phyloP scores from a whole-genome alignment of 2,113 vertebrate genomes.

The Gobiocypris rarus region DNA sequence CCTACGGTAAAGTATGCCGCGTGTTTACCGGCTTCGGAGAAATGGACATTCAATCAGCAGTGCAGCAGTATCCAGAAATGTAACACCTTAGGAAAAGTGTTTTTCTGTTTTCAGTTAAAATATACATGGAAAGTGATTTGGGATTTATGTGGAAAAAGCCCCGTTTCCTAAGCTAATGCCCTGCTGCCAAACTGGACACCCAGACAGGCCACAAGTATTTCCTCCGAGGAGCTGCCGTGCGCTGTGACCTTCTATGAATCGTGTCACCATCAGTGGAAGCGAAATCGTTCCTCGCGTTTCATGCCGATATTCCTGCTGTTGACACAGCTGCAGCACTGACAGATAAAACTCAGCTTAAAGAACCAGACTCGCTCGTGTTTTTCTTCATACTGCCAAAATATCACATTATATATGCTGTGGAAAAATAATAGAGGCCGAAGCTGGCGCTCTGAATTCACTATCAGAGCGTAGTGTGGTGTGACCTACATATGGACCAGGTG shows the following conservation, averaged over 20 bases:
- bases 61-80: neutral
- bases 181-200: conserved; percentile 35
- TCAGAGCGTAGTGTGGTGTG: conserved; percentile 32
- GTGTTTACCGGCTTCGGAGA: neutral
- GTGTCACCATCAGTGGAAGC: conserved; percentile 44
- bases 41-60: neutral
- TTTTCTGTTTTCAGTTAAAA: conserved; percentile 5
- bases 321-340: conserved; percentile 80
- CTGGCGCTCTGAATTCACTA: conserved; percentile 28
- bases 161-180: neutral
- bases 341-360: conserved; percentile 71
- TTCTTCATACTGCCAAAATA: conserved; percentile 73
- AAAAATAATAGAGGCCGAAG: conserved; percentile 18
- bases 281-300: conserved; percentile 26
- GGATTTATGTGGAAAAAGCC: conserved; percentile 26
- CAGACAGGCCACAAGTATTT: conserved; percentile 13
- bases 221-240: neutral
- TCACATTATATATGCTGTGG: conserved; percentile 67
- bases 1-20: neutral
- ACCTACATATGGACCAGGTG: conserved; percentile 40
- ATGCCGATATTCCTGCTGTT: conserved; percentile 62
- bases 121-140: conserved; percentile 36
- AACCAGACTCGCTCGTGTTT: conserved; percentile 69
- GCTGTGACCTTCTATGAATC: conserved; percentile 28
- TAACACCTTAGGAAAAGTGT: conserved; percentile 12